Conservation (phyloP, 1,140 invertebrate species). For the Caligus rogercresseyi region DNA sequence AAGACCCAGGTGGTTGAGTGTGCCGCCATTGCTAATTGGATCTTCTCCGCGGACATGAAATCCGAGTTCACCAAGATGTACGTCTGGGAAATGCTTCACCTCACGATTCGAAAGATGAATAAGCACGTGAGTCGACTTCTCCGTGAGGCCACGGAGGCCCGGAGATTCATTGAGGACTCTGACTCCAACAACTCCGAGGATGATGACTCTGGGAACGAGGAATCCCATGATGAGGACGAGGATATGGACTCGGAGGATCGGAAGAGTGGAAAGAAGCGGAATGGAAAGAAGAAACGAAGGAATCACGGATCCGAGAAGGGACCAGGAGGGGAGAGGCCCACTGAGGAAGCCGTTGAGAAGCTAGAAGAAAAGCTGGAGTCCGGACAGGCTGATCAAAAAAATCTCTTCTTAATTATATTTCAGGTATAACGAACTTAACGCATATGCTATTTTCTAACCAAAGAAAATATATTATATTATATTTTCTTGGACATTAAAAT, state of each 20-base stretch:
- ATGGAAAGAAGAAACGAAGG: background rate
- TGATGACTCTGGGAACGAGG: constrained; percentile 35
- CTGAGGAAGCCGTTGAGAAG: constrained; percentile 49
- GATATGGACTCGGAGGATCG: constrained; percentile 27
- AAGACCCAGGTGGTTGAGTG: constrained; percentile 94
- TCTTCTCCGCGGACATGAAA: constrained; percentile 92
- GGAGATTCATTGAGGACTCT: constrained; percentile 54
- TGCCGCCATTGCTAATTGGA: constrained; percentile 91
- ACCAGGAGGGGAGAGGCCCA: constrained; percentile 30
- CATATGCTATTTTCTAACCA: no score
- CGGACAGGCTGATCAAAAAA: constrained; percentile 87
- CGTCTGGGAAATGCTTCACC: constrained; percentile 91
- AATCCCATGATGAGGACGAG: constrained; percentile 47
- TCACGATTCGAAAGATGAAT: constrained; percentile 90
- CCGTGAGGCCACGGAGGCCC: constrained; percentile 62
- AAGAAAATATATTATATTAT: no score
- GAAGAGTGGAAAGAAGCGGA: constrained; percentile 35
- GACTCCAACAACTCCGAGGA: constrained; percentile 33
- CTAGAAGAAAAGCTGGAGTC: constrained; percentile 90
- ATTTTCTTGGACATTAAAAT: no score
- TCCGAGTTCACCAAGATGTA: constrained; percentile 84
- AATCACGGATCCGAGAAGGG: constrained; percentile 21
- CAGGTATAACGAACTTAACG: constrained; percentile 38
- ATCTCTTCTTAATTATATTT: constrained; percentile 90
- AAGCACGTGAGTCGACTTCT: constrained; percentile 75